These are phyloP conservation scores for Pitta sordida DNA, from an alignment of 2,113 vertebrate genomes.

Conservation along the genomic window DNA sequence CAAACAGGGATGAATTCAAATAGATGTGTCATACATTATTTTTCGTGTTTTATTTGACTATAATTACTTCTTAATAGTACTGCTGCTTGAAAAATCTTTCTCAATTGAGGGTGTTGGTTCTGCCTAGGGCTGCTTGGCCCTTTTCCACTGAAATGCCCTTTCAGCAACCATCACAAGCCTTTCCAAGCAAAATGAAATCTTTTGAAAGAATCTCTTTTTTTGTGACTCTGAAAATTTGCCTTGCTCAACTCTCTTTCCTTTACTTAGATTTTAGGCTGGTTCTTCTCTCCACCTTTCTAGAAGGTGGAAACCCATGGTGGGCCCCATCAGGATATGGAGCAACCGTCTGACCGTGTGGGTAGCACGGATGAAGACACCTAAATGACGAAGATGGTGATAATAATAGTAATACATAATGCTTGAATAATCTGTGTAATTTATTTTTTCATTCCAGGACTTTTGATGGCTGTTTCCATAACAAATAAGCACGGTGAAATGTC, in stretches of 20 bases:
- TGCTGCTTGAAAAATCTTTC: constrained; percentile 13
- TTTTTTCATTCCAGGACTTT: background rate
- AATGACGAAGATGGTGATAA: background rate
- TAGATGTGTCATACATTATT: constrained; percentile 18
- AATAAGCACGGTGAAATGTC: background rate
- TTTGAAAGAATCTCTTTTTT: background rate
- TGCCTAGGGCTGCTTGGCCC: constrained; percentile 33
- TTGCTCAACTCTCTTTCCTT: background rate
- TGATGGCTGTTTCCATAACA: background rate
- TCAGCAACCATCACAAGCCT: background rate
- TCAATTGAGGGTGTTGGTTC: constrained; percentile 49
- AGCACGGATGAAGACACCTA: background rate
- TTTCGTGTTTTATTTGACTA: constrained; percentile 45
- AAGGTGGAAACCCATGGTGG: background rate
- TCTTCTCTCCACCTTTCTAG: background rate
- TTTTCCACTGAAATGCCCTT: constrained; percentile 36
- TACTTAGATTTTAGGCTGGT: background rate
- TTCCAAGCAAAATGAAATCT: background rate
- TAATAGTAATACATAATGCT: background rate
- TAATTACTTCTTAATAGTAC: constrained; percentile 45
- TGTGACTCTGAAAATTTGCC: background rate
- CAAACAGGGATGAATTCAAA: constrained; percentile 15
- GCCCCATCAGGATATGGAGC: background rate
- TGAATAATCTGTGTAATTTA: background rate
- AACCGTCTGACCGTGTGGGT: background rate